Conservation (phyloP, 2,797 vertebrate species). For the Thripadectes ignobilis region DNA sequence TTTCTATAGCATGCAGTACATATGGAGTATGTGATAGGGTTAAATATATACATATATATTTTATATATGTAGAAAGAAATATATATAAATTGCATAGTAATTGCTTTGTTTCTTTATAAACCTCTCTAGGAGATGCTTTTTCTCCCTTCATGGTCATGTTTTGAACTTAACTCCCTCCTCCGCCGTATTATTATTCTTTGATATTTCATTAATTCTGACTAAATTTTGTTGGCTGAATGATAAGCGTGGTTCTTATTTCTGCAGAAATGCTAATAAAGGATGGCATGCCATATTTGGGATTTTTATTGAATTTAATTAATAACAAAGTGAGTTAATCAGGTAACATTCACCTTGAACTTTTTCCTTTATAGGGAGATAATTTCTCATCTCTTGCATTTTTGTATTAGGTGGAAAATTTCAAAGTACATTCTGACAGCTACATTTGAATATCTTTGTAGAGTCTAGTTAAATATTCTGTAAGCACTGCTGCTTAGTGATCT, state of each 20-base stretch:
- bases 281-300: slow-evolving; percentile 38
- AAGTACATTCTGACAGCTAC: slow-evolving; percentile 36
- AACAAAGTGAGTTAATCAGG: slow-evolving; percentile 60
- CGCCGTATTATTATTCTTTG: background rate
- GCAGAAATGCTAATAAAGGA: slow-evolving; percentile 53
- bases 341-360: slow-evolving; percentile 34
- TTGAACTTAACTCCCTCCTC: background rate
- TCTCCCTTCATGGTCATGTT: background rate
- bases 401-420: background rate
- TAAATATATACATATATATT: background rate
- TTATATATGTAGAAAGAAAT: background rate
- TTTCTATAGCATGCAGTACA: background rate
- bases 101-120: background rate
- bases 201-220: slow-evolving; percentile 45
- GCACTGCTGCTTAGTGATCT: slow-evolving; percentile 42
- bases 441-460: slow-evolving; percentile 61
- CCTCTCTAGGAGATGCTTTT: background rate
- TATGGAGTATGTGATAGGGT: background rate
- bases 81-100: background rate
- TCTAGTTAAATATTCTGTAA: slow-evolving; percentile 61
- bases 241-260: slow-evolving; percentile 24
- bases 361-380: slow-evolving; percentile 48
- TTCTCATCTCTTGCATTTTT: slow-evolving; percentile 43
- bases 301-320: slow-evolving; percentile 71
- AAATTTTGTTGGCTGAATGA: slow-evolving; percentile 29